Base-by-base conservation (phyloP, 1,140 invertebrate genomes). In the Hylyphantes graminicola region DNA sequence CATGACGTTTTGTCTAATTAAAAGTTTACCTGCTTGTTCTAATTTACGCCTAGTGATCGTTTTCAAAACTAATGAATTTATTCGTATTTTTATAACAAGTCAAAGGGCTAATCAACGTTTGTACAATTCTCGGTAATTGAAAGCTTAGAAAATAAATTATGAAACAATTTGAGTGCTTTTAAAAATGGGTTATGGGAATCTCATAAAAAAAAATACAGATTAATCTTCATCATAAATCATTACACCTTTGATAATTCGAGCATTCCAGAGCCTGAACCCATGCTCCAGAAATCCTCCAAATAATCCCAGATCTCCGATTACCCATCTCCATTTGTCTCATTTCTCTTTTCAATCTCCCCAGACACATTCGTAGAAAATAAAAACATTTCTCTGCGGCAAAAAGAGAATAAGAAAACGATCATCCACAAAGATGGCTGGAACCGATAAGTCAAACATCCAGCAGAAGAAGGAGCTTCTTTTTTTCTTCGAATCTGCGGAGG, bases 391-490 rank as follows among this genome's bases (percentile, higher is more conserved):
- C 10, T 35, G 35, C 35, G 35, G 35, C 35, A 13, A 59, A n/a
- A 81, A 81, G 17, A 61, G 65, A 73, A 68, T 50, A 55, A 53
- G 57, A 48, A 57, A 48, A 81, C 11, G 6, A 73, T 59, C 53
- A 57, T 48, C 15, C 15, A 11, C 17, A 53, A 61, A 35, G 65
- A 70, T 68, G 57, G 12, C 67, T 35, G 54, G 19, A 19, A 11
- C 19, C 64, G 78, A 81, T 81, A 81, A 57, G 67, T 51, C 67
- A 35, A 15, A 80, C 59, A 21, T 64, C 12, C 19, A 12, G 9
- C 8, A 50, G 8, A 50, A 48, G 55, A 61, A 63, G 57, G 21
- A 48, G 17, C 50, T 53, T 15, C 48, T 77, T 51, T 78, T 78
- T 53, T 57, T 57, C 17, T 61, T 15, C 35, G 13, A 21, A 17